Evolutionary conservation across 2,113 vertebrate species (phyloP).

Genomic region (Tragelaphus scriptus): DNA sequence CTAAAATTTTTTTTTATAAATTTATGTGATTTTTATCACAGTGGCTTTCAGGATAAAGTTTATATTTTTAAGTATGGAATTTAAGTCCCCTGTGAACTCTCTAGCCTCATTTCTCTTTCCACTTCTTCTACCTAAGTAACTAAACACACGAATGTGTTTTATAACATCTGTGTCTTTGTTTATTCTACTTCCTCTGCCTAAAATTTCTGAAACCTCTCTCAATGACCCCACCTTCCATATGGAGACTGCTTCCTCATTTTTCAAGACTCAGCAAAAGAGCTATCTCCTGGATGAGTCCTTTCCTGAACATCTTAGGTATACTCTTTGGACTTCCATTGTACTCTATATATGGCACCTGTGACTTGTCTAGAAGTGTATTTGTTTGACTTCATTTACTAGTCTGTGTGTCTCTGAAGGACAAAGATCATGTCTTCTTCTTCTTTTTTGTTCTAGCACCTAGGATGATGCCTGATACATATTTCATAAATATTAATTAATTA

Average conservation of each 20-base stretch:
- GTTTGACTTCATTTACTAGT: neutral
- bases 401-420: neutral
- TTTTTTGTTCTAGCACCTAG: neutral
- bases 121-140: neutral
- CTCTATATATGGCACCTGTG: neutral
- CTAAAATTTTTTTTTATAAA: neutral
- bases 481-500: slow-evolving; percentile 53
- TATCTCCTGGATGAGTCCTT: neutral
- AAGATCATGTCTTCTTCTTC: neutral
- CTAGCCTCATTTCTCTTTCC: neutral
- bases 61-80: neutral
- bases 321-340: neutral
- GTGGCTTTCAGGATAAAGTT: neutral
- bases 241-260: neutral
- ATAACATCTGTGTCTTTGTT: neutral
- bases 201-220: neutral
- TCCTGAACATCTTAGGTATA: neutral
- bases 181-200: neutral
- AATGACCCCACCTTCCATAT: neutral
- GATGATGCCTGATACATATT: neutral
- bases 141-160: neutral
- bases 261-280: neutral
- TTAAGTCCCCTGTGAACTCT: neutral
- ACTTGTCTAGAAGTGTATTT: neutral
- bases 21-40: neutral